Base-by-base conservation (phyloP, 2,888 invertebrate genomes). In the Stenolophus ochropezus region DNA sequence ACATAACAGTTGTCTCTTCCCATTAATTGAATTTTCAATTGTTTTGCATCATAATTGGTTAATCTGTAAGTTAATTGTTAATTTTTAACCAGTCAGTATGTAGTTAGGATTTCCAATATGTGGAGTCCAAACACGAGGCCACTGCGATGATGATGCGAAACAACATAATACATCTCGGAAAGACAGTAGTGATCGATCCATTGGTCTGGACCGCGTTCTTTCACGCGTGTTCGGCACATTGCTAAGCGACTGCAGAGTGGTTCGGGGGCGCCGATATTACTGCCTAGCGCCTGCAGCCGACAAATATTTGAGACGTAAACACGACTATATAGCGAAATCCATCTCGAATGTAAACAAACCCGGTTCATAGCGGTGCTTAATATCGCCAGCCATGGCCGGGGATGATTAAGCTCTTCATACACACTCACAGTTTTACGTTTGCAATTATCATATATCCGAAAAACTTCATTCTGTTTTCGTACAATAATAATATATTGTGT, bases 231-330 rank as follows among this genome's bases (percentile, higher is more conserved):
- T 75, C 20, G 73, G 73, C 42, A 8, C 33, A 42, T 42, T 42
- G 49, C 16, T 16, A 20, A 23, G 75, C 51, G 75, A 75, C 47
- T 21, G 23, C 47, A 61, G 47, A 58, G 58, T 27, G 23, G 80
- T 42, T 73, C 73, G 23, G 58, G 47, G 80, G 79, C 80, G 23
- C 33, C 58, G 58, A 73, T 80, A 80, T 80, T 80, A 80, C 73
- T 80, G 58, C 42, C 80, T 80, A 71, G 56, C 80, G 80, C 80
- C 80, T 80, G 73, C 21, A 73, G 80, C 80, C 42, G 73, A 80
- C 80, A 80, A 80, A 80, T 80, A 80, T 80, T 80, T 80, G 80
- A 80, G 80, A 73, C 73, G 80, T 80, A 80, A 80, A 80, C 80
- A 80, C 80, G 47, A 58, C 58, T 73, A 58, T 80, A 73, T 80